Evolutionary conservation across 1,140 invertebrate species (phyloP).

Genomic region (Lasioglossum albipes): DNA sequence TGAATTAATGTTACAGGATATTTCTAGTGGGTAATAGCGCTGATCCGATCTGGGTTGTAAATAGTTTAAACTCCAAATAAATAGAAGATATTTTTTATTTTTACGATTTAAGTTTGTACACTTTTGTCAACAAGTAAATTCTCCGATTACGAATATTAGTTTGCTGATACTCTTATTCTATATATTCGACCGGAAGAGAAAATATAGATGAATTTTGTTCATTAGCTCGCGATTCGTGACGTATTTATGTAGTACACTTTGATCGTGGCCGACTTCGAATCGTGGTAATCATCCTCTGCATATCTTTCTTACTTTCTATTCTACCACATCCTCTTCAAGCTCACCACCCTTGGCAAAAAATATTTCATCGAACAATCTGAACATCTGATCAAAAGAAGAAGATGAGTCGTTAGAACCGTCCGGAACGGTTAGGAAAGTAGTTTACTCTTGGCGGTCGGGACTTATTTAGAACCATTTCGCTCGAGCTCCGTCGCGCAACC

Average conservation of each 20-base stretch:
- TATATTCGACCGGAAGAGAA: conserved; percentile 15
- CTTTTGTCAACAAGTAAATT: conserved; percentile 70
- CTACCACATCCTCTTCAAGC: conserved; percentile 18
- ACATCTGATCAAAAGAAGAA: too few relatives aligned
- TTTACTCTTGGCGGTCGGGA: too few relatives aligned
- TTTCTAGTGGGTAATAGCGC: conserved; percentile 48
- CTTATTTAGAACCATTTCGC: too few relatives aligned
- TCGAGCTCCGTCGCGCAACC: too few relatives aligned
- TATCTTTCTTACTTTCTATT: conserved; percentile 2
- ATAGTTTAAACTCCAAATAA: conserved; percentile 57
- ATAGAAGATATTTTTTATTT: conserved; percentile 71
- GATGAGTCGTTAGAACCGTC: too few relatives aligned
- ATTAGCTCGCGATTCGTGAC: not conserved
- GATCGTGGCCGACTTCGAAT: conserved; percentile 32
- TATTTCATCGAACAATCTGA: too few relatives aligned
- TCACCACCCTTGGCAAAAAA: not conserved
- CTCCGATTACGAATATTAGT: conserved; percentile 53
- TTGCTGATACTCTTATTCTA: conserved; percentile 34
- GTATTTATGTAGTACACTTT: conserved; percentile 1
- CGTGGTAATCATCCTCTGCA: conserved; percentile 2
- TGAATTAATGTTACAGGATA: conserved; percentile 49
- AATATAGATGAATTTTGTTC: conserved; percentile 18
- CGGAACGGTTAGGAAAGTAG: too few relatives aligned
- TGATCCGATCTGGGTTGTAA: conserved; percentile 51
- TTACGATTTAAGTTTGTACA: conserved; percentile 72